Percentiles rank a stretch among this genome's conserved stretches.
Evolutionary conservation across 1,140 invertebrate genomes (phyloP).

Genomic region (Dendroctonus ponderosae): DNA sequence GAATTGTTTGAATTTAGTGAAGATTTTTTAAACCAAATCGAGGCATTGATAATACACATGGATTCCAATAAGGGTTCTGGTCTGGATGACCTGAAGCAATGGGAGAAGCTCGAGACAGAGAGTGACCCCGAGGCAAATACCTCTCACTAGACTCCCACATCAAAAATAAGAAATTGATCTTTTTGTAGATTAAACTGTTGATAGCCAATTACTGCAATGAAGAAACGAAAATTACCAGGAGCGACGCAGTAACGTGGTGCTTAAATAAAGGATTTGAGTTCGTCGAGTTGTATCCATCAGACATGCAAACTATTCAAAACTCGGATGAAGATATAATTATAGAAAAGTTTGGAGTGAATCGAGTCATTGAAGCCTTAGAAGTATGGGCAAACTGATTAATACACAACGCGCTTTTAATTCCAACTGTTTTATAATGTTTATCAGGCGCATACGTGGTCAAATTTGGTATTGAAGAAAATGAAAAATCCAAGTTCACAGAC

Average conservation of each 20-base stretch:
- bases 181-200: constrained; percentile 39
- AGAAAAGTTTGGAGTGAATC: constrained; percentile 66
- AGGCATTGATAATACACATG: constrained; percentile 50
- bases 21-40: constrained; percentile 43
- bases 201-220: constrained; percentile 48
- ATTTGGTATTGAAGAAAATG: constrained; percentile 67
- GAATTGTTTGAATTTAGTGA: constrained; percentile 38
- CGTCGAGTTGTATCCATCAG: constrained; percentile 64
- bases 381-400: constrained; percentile 4
- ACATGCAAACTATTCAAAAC: constrained; percentile 52
- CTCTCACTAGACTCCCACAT: not conserved
- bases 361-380: constrained; percentile 69
- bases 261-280: constrained; percentile 64
- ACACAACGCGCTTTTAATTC: not conserved
- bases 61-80: constrained; percentile 48
- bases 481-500: no score
- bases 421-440: constrained; percentile 52
- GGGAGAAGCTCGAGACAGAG: constrained; percentile 44
- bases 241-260: constrained; percentile 48
- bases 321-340: constrained; percentile 60
- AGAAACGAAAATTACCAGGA: constrained; percentile 45
- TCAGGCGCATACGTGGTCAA: constrained; percentile 79
- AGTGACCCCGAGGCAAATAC: constrained; percentile 46
- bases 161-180: not conserved
- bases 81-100: constrained; percentile 46